A percentile compares a stretch with the other conserved stretches of the same genome.
phyloP scores from a whole-genome alignment of 2,888 invertebrate species.

The Cabera pusaria region DNA sequence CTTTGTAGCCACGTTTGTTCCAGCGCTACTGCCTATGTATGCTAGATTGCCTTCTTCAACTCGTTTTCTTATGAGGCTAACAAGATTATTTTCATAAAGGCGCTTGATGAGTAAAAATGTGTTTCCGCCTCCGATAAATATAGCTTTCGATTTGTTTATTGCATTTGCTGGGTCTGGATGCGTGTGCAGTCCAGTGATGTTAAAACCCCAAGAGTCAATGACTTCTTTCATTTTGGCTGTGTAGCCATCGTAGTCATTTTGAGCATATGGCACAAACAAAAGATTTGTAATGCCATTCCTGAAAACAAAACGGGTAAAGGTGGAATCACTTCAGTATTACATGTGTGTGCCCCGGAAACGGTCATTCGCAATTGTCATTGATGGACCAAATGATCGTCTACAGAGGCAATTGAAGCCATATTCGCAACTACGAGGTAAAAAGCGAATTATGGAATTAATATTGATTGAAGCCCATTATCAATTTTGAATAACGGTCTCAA shows the following conservation, averaged over 20 bases:
- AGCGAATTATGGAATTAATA: too few species aligned
- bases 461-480: too few species aligned
- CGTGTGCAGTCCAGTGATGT: conserved; percentile 86
- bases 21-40: conserved; percentile 92
- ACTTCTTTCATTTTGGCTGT: conserved; percentile 83
- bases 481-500: too few species aligned
- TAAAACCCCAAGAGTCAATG: conserved; percentile 86
- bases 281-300: conserved; percentile 57
- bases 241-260: conserved; percentile 86
- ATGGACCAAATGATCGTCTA: too few species aligned
- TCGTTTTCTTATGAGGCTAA: conserved; percentile 84
- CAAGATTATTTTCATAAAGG: conserved; percentile 86
- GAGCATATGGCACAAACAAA: conserved; percentile 90
- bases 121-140: conserved; percentile 92
- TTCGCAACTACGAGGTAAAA: too few species aligned
- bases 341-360: too few species aligned
- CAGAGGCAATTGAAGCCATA: too few species aligned
- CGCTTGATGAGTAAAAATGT: conserved; percentile 89
- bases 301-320: too few species aligned
- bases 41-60: conserved; percentile 85
- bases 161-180: conserved; percentile 80
- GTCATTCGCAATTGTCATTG: too few species aligned
- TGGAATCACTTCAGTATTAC: too few species aligned
- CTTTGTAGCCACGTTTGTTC: conserved; percentile 91
- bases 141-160: conserved; percentile 85